phyloP scores from a whole-genome alignment of 2,797 vertebrate genomes.

The Aphelocoma californica region DNA sequence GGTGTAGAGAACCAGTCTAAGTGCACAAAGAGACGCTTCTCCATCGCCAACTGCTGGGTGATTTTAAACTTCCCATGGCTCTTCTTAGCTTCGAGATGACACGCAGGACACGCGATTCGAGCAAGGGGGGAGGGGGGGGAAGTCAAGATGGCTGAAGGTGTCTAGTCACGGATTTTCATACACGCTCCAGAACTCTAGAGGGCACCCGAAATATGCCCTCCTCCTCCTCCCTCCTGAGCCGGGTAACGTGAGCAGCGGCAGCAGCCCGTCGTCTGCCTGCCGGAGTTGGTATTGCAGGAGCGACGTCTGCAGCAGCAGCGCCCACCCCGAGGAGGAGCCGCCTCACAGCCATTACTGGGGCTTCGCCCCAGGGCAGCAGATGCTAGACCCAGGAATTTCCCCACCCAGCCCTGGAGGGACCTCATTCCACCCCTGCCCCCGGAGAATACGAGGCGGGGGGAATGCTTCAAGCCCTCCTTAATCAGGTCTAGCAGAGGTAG shows the following conservation, averaged over 20 bases:
- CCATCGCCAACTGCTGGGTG: background rate
- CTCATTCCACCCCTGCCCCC: background rate
- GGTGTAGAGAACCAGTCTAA: background rate
- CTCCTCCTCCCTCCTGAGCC: slow-evolving; percentile 37
- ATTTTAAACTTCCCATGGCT: background rate
- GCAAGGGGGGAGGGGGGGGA: background rate
- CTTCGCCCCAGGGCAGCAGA: slow-evolving; percentile 63
- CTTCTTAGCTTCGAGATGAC: background rate
- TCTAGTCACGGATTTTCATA: background rate
- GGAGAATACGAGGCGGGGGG: background rate
- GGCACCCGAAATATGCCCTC: slow-evolving; percentile 77
- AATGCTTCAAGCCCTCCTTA: background rate
- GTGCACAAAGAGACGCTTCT: background rate
- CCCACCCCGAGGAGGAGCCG: slow-evolving; percentile 71
- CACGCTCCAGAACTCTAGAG: slow-evolving; percentile 71
- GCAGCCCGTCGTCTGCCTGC: slow-evolving; percentile 73
- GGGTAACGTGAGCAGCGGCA: slow-evolving; percentile 64
- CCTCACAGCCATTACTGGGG: slow-evolving; percentile 66
- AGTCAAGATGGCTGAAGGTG: slow-evolving; percentile 41
- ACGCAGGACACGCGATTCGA: background rate
- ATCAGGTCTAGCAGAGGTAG: slow-evolving; percentile 13
- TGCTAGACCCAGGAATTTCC: slow-evolving; percentile 54
- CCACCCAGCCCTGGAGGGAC: background rate
- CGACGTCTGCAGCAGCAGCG: slow-evolving; percentile 69
- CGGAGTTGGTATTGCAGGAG: slow-evolving; percentile 69